These are phyloP conservation scores for Heliconius ismenius DNA, from an alignment of 2,888 invertebrate genomes.

Conservation along the genomic window DNA sequence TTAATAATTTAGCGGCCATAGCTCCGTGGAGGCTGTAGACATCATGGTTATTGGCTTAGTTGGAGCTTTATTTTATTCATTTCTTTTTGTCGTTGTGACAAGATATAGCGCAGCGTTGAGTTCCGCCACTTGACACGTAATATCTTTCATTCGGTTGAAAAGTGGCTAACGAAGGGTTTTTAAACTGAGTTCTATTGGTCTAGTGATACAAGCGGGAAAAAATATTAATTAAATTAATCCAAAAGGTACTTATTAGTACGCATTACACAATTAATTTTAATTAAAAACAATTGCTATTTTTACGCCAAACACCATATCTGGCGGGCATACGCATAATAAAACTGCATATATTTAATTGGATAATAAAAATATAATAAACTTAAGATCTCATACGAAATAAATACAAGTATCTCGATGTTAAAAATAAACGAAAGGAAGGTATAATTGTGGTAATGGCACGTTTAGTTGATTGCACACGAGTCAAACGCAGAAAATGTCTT, in stretches of 20 bases:
- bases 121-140: too few relatives aligned
- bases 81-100: not conserved
- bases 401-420: not conserved
- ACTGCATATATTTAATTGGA: not conserved
- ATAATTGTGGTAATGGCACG: conserved; percentile 31
- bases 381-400: conserved; percentile 2
- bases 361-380: conserved; percentile 15
- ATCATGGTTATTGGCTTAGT: not conserved
- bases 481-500: conserved; percentile 36
- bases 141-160: too few relatives aligned
- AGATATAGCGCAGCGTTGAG: too few relatives aligned
- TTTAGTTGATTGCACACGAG: conserved; percentile 30
- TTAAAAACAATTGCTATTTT: conserved; percentile 6
- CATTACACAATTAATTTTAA: conserved; percentile 7
- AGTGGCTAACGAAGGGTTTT: too few relatives aligned
- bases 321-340: not conserved
- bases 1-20: not conserved
- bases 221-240: not conserved
- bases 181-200: too few relatives aligned
- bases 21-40: not conserved
- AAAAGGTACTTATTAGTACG: not conserved
- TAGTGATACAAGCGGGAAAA: too few relatives aligned
- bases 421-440: conserved; percentile 18
- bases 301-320: not conserved
- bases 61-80: not conserved